Percentiles rank a stretch among this genome's conserved stretches.
phyloP scores from a whole-genome alignment of 2,113 vertebrate genomes.

The Saccopteryx leptura region DNA sequence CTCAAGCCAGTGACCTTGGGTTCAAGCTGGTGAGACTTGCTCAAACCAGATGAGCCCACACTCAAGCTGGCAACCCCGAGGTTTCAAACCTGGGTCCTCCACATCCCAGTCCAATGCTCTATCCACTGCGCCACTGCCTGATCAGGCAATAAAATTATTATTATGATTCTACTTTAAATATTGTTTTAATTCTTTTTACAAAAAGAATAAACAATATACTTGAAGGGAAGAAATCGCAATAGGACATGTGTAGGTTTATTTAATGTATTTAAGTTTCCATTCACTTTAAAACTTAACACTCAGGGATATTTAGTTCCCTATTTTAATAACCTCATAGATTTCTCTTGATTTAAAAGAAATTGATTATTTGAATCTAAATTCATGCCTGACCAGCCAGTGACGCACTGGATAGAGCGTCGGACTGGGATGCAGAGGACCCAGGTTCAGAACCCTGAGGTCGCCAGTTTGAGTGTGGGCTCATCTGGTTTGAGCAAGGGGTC shows the following conservation, averaged over 20 bases:
- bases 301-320: constrained; percentile 58
- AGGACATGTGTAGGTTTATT: background rate
- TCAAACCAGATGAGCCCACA: no score
- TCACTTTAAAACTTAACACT: constrained; percentile 57
- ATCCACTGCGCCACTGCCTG: no score
- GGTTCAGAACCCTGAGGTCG: no score
- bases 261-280: constrained; percentile 13
- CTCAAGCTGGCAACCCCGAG: no score
- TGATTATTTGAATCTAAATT: background rate
- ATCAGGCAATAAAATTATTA: background rate
- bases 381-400: background rate
- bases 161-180: background rate
- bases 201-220: background rate
- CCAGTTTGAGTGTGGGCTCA: no score
- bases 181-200: background rate
- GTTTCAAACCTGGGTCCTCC: no score
- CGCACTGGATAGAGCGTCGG: no score
- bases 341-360: constrained; percentile 23
- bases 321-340: constrained; percentile 44
- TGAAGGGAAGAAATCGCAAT: background rate
- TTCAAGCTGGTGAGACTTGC: no score
- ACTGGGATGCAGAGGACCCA: no score
- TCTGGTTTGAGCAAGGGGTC: no score
- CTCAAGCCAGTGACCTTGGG: no score
- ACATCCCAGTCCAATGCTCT: no score